Evolutionary conservation across 2,797 vertebrate genomes (phyloP).

Genomic region (Dicrostonyx torquatus): DNA sequence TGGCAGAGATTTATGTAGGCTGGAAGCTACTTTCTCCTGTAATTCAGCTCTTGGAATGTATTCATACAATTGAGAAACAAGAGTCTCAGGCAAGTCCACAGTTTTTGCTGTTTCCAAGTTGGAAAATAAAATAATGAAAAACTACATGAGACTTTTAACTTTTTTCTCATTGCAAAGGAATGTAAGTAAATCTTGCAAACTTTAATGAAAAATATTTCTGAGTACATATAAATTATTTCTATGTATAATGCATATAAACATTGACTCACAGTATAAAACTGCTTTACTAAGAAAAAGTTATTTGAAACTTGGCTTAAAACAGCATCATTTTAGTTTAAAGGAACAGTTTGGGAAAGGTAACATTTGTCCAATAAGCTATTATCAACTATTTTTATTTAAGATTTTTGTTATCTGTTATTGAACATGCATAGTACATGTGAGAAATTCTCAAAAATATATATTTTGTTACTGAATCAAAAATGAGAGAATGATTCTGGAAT

Average conservation of each 20-base stretch:
- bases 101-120: constrained; percentile 26
- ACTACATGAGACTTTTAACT: background rate
- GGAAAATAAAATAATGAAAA: constrained; percentile 3
- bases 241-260: background rate
- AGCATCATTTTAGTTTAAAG: background rate
- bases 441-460: background rate
- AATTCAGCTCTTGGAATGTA: background rate
- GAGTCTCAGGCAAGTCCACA: background rate
- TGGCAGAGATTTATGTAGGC: background rate
- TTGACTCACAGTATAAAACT: background rate
- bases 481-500: background rate
- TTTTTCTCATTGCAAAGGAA: constrained; percentile 1
- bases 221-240: background rate
- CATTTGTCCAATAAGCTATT: background rate
- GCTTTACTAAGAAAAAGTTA: background rate
- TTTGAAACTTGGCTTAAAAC: constrained; percentile 10
- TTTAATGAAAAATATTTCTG: constrained; percentile 27
- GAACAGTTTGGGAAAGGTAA: background rate
- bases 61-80: background rate
- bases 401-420: background rate
- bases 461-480: constrained; percentile 10
- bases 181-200: background rate
- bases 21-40: background rate
- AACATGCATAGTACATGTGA: background rate
- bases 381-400: background rate